Evolutionary conservation across 1,140 invertebrate species (phyloP), one percentile per base, ranked within the genome.

Genomic region (Drosophila oshimai): DNA sequence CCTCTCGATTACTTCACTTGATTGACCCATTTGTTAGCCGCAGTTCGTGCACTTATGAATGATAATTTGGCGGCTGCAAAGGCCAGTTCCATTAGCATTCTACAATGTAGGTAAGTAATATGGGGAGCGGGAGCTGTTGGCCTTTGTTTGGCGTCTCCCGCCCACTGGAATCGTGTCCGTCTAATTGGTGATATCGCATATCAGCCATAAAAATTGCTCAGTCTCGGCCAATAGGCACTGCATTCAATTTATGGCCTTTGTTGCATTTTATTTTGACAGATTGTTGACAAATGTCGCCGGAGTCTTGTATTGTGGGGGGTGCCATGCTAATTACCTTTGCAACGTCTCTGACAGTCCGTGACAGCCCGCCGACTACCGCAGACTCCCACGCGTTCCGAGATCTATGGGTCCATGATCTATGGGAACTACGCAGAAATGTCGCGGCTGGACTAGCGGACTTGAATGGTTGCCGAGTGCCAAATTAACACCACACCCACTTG

Each of bases 131-230:
- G n/a, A 10, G 39, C 26, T 51, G 26, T n/a, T 44, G 58, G 53
- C 58, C 58, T 58, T 62, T 62, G 58, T 58, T 7, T n/a, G 53
- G 20, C 5, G 6, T n/a, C 20, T 6, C 53, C 18, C 51, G 22
- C 71, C 47, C 65, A 76, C 71, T 34, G 33, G 42, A 81, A 54
- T 81, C 72, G 77, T 81, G 76, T 41, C n/a, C 42, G 15, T 45
- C 75, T 74, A 79, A 79, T 79, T 80, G 41, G 4, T 44, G 76
- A 79, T 80, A 79, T 75, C 76, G 77, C 76, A 75, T 79, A 79
- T 79, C 76, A 36, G 34, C 49, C 47, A 41, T 33, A 65, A 72
- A 73, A 46, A 55, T 74, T 73, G 41, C 46, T 24, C n/a, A 36
- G 60, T 12, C 39, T 36, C 28, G 60, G 46, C 28, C 58, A 71